These are phyloP conservation scores for Centrocercus urophasianus DNA, from an alignment of 2,113 vertebrate species.

Conservation along the genomic window DNA sequence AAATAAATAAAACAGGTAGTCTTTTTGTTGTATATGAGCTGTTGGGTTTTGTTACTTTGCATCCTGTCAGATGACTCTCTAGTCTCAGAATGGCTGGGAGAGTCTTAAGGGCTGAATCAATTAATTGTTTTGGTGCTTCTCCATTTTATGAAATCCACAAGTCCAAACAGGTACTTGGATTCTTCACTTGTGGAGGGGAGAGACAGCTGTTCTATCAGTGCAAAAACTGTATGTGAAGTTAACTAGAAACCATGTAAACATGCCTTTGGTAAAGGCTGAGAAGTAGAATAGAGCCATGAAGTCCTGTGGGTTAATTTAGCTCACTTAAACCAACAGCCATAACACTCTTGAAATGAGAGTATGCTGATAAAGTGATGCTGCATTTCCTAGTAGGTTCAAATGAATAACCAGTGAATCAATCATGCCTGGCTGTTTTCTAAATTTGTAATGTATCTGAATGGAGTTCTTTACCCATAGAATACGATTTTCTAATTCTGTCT, in stretches of 20 bases:
- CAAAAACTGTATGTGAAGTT: background rate
- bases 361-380: constrained; percentile 20
- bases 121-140: background rate
- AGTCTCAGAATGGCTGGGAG: background rate
- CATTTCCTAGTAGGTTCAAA: constrained; percentile 45
- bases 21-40: background rate
- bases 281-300: background rate
- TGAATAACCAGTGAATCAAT: constrained; percentile 53
- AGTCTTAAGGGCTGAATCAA: background rate
- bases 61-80: background rate
- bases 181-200: background rate
- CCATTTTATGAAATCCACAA: background rate
- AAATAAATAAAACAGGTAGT: background rate
- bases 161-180: background rate
- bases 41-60: background rate
- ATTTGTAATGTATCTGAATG: constrained; percentile 20
- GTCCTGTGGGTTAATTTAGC: background rate
- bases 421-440: constrained; percentile 31
- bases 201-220: background rate
- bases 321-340: constrained; percentile 23
- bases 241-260: background rate
- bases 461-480: constrained; percentile 13
- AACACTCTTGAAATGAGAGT: constrained; percentile 20
- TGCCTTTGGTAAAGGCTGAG: background rate
- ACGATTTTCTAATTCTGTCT: constrained; percentile 26